A percentile compares a stretch with the other conserved stretches of the same genome.
Conservation (phyloP, 2,113 vertebrate genomes). For the Capreolus pygargus region DNA sequence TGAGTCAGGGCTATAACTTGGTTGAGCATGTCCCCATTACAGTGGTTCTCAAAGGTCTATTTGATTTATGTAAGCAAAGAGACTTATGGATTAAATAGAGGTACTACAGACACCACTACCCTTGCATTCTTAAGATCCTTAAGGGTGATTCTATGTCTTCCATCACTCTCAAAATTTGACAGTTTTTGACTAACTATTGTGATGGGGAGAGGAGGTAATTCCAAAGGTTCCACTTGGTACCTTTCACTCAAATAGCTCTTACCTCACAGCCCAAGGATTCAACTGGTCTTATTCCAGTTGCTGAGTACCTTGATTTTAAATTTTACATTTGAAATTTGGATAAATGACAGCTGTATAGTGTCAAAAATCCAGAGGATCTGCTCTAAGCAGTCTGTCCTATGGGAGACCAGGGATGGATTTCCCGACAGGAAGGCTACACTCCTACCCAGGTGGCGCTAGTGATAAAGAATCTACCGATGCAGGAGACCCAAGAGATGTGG, state of each 20-base stretch:
- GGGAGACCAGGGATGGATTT: background rate
- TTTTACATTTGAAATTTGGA: background rate
- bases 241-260: background rate
- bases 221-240: background rate
- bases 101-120: background rate
- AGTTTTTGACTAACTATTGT: background rate
- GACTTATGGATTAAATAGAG: background rate
- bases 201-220: background rate
- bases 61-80: background rate
- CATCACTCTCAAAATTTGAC: background rate
- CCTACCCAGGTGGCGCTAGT: background rate
- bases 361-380: background rate
- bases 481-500: background rate
- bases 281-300: background rate
- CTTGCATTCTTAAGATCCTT: background rate
- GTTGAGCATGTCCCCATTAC: background rate
- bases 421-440: fast-evolving
- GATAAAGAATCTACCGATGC: background rate
- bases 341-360: background rate
- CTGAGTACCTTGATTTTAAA: background rate
- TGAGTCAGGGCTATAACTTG: background rate
- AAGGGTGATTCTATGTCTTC: background rate
- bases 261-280: background rate
- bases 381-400: background rate
- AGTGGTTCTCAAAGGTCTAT: background rate